Base-by-base conservation (phyloP, 1,140 invertebrate genomes). In the Ceratosolen fusciceps region DNA sequence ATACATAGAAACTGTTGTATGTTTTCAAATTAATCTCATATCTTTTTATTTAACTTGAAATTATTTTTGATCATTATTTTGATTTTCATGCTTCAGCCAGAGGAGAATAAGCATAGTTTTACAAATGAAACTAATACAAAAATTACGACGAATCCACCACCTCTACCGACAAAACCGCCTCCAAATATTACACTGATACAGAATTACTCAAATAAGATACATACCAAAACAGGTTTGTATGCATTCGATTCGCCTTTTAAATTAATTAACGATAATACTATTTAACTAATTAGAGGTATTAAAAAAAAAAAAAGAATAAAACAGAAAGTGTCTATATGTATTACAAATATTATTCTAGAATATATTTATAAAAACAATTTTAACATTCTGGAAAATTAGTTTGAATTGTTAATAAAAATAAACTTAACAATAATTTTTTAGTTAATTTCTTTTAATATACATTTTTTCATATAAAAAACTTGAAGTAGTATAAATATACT, bases 81-180 rank as follows among this genome's bases (percentile, higher is more conserved):
- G 31, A 14, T 34, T 31, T 82, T 65, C 24, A 39, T 16, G 3
- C 82, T 84, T 68, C 31, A 88, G 86, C 83, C 84, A 0, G 85
- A 88, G 8, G 86, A 88, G n/a, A 84, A 82, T 62, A 81, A 58
- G n/a, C 56, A 47, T 52, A 34, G 65, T 54, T 34, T 39, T 54
- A 9, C 19, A 16, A 52, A n/a, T 34, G n/a, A 49, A 77, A n/a
- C 77, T n/a, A 67, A 65, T 52, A 4, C 56, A 14, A 82, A 78
- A 74, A 77, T 16, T 24, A 21, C 62, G 24, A 29, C 47, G 47
- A 60, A 60, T 10, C 88, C 88, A 5, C 86, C 85, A 16, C 85
- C 85, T 0, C 73, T 88, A 43, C 87, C 87, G 5, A 80, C 81
- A 0, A 89, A 87, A 74, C 84, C 83, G 4, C 75, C 86, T 1